These are phyloP conservation scores for Heteromyza rotundicornis DNA, from an alignment of 2,888 invertebrate species.

Conservation along the genomic window DNA sequence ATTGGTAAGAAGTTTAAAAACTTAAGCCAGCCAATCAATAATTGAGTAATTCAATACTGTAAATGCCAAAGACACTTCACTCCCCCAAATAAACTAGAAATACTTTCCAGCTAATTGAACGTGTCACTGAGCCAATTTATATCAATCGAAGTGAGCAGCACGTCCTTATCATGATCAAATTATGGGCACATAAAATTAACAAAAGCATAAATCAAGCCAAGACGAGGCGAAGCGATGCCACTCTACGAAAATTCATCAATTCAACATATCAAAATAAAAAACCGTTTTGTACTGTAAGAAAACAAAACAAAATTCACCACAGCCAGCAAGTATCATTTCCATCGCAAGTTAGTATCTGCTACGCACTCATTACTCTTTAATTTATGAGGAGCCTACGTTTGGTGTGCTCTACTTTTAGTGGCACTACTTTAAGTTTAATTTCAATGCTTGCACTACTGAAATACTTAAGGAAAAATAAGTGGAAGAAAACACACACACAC, in stretches of 20 bases:
- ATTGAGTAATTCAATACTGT: too few relatives aligned
- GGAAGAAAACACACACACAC: background rate
- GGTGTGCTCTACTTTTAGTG: background rate
- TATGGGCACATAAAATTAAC: background rate
- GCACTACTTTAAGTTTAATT: conserved; percentile 40
- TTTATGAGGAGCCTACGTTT: conserved; percentile 3
- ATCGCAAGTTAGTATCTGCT: background rate
- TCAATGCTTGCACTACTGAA: conserved; percentile 10
- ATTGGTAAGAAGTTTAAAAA: background rate
- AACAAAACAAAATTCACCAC: too few relatives aligned
- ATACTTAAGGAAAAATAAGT: background rate
- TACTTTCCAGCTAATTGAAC: conserved; percentile 28
- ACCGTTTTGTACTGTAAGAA: too few relatives aligned
- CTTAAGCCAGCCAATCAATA: too few relatives aligned
- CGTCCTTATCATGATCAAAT: background rate
- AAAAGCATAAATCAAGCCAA: background rate
- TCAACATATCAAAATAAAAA: too few relatives aligned
- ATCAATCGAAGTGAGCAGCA: background rate
- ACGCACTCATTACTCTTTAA: conserved; percentile 17
- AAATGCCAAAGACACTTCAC: too few relatives aligned
- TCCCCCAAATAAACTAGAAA: background rate
- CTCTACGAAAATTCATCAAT: too few relatives aligned
- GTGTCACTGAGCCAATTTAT: conserved; percentile 36
- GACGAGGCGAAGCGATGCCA: too few relatives aligned
- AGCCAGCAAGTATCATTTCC: background rate